These are phyloP conservation scores for Pterocles gutturalis DNA, from an alignment of 2,113 vertebrate genomes.

Conservation along the genomic window DNA sequence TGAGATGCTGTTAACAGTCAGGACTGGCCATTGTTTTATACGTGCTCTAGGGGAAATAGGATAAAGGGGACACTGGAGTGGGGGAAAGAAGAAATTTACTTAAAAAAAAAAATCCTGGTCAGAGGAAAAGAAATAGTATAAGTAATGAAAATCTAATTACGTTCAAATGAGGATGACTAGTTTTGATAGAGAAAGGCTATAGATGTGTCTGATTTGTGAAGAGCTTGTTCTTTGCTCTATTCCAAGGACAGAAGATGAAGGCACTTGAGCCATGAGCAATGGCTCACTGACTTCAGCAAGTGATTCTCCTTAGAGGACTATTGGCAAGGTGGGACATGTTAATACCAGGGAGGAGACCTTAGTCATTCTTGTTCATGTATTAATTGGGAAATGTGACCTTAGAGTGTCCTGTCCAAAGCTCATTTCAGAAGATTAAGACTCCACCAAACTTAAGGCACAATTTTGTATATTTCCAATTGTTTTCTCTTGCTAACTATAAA, in stretches of 20 bases:
- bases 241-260: background rate
- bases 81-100: background rate
- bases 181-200: background rate
- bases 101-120: background rate
- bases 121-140: background rate
- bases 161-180: background rate
- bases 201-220: rapidly evolving
- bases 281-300: background rate
- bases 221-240: background rate
- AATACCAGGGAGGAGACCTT: background rate
- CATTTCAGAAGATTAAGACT: background rate
- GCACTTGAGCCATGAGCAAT: background rate
- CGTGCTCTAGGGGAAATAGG: background rate
- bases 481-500: background rate
- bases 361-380: background rate
- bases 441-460: background rate
- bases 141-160: background rate
- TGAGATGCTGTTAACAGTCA: background rate
- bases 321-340: background rate
- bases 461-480: background rate
- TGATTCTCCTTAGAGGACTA: background rate
- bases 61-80: background rate
- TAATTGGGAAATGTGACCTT: background rate
- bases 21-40: background rate
- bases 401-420: background rate